phyloP scores from a whole-genome alignment of 2,888 invertebrate species.

The Spilosoma lubricipeda region DNA sequence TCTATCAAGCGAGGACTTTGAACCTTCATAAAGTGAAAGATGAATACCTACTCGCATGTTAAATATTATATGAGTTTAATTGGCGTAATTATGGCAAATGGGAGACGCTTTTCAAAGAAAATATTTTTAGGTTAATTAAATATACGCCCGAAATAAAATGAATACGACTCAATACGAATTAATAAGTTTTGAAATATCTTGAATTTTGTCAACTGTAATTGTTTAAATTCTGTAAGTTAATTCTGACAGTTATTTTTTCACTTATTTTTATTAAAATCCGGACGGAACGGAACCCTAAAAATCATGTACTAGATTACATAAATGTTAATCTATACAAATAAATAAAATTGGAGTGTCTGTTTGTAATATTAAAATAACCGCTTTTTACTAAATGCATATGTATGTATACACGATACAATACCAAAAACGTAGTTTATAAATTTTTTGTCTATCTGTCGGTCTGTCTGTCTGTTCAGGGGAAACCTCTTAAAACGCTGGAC shows the following conservation, averaged over 20 bases:
- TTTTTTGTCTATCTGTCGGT: too few relatives aligned
- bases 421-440: too few relatives aligned
- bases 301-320: too few relatives aligned
- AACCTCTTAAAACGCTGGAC: too few relatives aligned
- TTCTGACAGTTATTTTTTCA: background rate
- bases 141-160: background rate
- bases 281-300: too few relatives aligned
- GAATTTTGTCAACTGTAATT: background rate
- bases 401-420: too few relatives aligned
- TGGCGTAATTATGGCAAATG: conserved; percentile 17
- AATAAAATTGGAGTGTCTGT: too few relatives aligned
- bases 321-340: too few relatives aligned
- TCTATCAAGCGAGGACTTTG: conserved; percentile 1
- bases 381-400: too few relatives aligned
- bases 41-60: conserved; percentile 1
- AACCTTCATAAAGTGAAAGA: conserved; percentile 5
- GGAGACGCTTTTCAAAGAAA: conserved; percentile 8
- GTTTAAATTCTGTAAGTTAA: too few relatives aligned
- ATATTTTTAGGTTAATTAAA: conserved; percentile 3
- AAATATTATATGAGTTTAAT: conserved; percentile 12
- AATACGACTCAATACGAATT: background rate
- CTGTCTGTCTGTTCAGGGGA: too few relatives aligned
- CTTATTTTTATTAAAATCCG: background rate
- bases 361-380: too few relatives aligned
- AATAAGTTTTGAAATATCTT: background rate